Percentiles rank a stretch among this genome's conserved stretches.
Conservation (phyloP, 1,140 invertebrate genomes). For the Caenorhabditis inopinata region DNA sequence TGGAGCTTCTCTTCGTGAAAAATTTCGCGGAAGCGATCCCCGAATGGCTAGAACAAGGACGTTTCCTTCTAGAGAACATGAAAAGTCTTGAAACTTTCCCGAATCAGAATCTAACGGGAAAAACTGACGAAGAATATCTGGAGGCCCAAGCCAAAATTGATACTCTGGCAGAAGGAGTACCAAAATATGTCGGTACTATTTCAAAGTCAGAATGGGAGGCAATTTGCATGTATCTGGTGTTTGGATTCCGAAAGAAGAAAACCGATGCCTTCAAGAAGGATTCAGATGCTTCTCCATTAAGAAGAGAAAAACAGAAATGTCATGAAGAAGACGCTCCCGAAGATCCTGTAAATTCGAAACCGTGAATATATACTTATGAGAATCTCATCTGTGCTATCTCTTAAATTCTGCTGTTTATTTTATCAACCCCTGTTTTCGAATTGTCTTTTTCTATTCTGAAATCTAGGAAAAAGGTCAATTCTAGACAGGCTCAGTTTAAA, state of each 20-base stretch:
- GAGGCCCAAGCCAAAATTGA: constrained; percentile 25
- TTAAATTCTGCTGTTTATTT: no score
- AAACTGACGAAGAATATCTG: constrained; percentile 39
- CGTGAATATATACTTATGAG: no score
- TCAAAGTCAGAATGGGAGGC: constrained; percentile 90
- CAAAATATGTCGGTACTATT: constrained; percentile 73
- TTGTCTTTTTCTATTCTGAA: no score
- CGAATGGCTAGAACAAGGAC: constrained; percentile 71
- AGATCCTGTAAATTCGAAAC: no score
- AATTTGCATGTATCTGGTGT: constrained; percentile 74
- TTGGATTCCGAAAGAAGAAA: constrained; percentile 55
- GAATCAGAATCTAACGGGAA: background rate
- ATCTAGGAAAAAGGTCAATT: no score
- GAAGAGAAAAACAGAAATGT: no score
- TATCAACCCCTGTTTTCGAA: no score
- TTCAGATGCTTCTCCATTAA: background rate
- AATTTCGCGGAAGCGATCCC: constrained; percentile 82
- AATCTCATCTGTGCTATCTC: no score
- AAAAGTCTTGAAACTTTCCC: constrained; percentile 73
- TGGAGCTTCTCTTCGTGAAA: constrained; percentile 76
- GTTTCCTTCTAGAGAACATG: constrained; percentile 70
- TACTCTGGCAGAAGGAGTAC: background rate
- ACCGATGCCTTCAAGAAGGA: background rate
- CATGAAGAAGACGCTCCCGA: no score
- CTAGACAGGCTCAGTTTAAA: no score